Evolutionary conservation across 2,797 vertebrate species (phyloP).

Genomic region (Agapornis canus): DNA sequence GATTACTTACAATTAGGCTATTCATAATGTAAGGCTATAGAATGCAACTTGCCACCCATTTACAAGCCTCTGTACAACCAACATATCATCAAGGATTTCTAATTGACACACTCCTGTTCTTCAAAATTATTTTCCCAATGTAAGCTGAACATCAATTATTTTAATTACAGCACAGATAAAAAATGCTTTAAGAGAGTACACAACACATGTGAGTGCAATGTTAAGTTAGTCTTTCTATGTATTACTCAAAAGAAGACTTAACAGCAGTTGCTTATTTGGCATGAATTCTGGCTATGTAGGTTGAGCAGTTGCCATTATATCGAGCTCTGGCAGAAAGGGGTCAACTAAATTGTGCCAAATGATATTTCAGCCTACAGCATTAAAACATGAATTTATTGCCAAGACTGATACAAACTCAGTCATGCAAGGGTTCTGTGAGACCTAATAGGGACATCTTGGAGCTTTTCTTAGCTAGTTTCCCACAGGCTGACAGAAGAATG

Average conservation of each 20-base stretch:
- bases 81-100: conserved; percentile 19
- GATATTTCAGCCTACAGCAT: not conserved
- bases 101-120: not conserved
- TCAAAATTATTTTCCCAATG: not conserved
- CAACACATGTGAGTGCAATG: not conserved
- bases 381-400: not conserved
- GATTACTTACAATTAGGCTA: conserved; percentile 78
- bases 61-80: conserved; percentile 49
- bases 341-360: not conserved
- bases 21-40: conserved; percentile 73
- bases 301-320: not conserved
- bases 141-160: not conserved
- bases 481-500: not conserved
- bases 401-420: not conserved
- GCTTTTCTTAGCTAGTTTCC: not conserved
- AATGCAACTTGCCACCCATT: conserved; percentile 45
- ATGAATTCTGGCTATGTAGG: not conserved
- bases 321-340: not conserved
- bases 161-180: not conserved
- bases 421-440: not conserved
- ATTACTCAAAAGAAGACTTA: not conserved
- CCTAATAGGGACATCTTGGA: not conserved
- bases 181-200: not conserved
- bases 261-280: not conserved
- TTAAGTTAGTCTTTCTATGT: not conserved